These are phyloP conservation scores for Schizotus pectinicornis DNA, from an alignment of 2,888 invertebrate genomes.

Conservation along the genomic window DNA sequence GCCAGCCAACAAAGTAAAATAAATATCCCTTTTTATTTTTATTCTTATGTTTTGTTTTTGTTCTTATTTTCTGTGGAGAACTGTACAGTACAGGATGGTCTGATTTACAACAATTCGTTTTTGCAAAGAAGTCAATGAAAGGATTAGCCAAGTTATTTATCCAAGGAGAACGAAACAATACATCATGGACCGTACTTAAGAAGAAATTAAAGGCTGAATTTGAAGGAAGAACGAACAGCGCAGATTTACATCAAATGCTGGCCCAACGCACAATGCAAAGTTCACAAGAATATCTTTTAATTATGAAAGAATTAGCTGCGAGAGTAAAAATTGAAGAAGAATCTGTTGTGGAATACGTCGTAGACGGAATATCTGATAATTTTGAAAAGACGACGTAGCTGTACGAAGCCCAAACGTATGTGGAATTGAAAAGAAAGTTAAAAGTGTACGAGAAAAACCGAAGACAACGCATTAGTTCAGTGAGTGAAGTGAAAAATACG, in stretches of 20 bases:
- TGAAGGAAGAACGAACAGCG: not conserved
- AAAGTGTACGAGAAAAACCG: slow-evolving; percentile 11
- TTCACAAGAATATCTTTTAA: slow-evolving; percentile 46
- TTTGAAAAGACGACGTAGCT: slow-evolving; percentile 21
- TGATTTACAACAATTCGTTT: not conserved
- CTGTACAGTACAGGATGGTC: too few species aligned
- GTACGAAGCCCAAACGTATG: slow-evolving; percentile 24
- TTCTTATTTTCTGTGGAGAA: too few species aligned
- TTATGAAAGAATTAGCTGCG: slow-evolving; percentile 45
- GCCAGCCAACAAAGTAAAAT: too few species aligned
- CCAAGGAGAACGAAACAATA: not conserved
- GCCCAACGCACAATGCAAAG: not conserved
- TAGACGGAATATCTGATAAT: slow-evolving; percentile 28
- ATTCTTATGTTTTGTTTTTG: too few species aligned
- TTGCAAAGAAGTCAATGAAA: not conserved
- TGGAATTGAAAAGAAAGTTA: slow-evolving; percentile 21
- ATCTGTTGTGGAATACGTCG: slow-evolving; percentile 25
- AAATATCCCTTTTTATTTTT: too few species aligned
- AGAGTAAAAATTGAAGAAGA: slow-evolving; percentile 23
- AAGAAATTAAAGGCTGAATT: not conserved
- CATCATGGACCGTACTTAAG: not conserved
- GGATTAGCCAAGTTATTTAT: not conserved
- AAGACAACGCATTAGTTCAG: too few species aligned
- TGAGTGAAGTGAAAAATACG: too few species aligned
- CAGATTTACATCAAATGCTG: not conserved